phyloP scores from a whole-genome alignment of 2,113 vertebrate species.

The Melanerpes aurifrons region DNA sequence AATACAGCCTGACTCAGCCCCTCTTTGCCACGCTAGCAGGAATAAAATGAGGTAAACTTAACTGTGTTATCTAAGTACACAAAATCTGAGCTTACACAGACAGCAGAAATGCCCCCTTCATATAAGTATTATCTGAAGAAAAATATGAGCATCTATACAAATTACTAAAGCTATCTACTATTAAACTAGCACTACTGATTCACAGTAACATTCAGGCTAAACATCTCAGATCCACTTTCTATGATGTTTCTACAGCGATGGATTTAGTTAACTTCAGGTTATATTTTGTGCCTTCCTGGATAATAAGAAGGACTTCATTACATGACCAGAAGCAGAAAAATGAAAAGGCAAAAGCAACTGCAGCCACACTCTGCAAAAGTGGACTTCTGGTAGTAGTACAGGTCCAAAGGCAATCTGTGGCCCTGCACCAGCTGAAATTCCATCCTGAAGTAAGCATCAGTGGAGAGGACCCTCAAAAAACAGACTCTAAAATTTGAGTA shows the following conservation, averaged over 20 bases:
- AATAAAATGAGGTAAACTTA: constrained; percentile 45
- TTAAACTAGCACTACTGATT: neutral
- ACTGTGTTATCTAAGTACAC: constrained; percentile 34
- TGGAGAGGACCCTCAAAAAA: neutral
- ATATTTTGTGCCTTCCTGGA: neutral
- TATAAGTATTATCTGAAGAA: neutral
- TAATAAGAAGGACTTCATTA: neutral
- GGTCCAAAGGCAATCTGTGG: neutral
- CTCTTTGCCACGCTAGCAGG: constrained; percentile 15
- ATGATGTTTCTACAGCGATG: neutral
- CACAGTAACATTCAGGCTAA: neutral
- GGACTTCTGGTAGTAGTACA: neutral
- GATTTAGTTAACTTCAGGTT: neutral
- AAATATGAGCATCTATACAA: neutral
- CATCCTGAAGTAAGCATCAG: rapidly evolving
- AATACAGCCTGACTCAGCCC: constrained; percentile 28
- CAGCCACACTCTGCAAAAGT: neutral
- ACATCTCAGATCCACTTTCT: neutral
- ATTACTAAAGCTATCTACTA: constrained; percentile 3
- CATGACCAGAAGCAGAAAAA: neutral
- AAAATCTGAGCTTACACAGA: constrained; percentile 34
- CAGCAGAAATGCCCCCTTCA: constrained; percentile 36
- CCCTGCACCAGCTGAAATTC: neutral
- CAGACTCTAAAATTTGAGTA: neutral
- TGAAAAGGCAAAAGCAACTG: neutral